These are phyloP conservation scores for Saimiri boliviensis DNA, from an alignment of 2,113 vertebrate species.

Conservation along the genomic window DNA sequence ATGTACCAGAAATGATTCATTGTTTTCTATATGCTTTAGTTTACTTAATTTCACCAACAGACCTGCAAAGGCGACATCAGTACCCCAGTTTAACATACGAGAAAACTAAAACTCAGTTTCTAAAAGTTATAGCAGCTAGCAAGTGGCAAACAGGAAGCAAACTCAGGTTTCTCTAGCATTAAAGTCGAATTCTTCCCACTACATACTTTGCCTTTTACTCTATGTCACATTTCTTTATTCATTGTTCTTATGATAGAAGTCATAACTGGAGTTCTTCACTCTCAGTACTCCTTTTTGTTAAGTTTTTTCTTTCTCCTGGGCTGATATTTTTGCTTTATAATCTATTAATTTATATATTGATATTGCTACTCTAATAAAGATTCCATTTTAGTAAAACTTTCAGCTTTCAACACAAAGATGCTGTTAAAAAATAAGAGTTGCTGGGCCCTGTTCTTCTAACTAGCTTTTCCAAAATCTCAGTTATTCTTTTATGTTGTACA, in stretches of 20 bases:
- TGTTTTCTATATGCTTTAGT: neutral
- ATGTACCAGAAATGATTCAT: neutral
- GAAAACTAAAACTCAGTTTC: neutral
- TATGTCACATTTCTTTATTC: neutral
- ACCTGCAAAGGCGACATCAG: neutral
- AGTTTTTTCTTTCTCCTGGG: neutral
- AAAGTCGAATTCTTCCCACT: neutral
- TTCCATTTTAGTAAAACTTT: neutral
- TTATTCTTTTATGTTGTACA: slow-evolving; percentile 59
- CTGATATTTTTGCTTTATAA: neutral
- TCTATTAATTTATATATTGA: neutral
- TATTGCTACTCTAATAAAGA: neutral
- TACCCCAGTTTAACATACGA: neutral
- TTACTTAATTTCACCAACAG: neutral
- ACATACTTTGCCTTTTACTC: neutral
- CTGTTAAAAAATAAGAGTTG: slow-evolving; percentile 19
- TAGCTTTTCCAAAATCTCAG: slow-evolving; percentile 35
- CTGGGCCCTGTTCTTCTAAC: neutral
- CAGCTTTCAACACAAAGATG: neutral
- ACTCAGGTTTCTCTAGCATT: neutral
- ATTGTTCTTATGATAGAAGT: neutral
- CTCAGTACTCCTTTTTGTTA: neutral
- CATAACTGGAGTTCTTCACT: neutral
- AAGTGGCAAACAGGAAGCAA: neutral
- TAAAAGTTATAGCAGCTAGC: neutral